phyloP scores from a whole-genome alignment of 2,888 invertebrate species.

The Heliconius sara region DNA sequence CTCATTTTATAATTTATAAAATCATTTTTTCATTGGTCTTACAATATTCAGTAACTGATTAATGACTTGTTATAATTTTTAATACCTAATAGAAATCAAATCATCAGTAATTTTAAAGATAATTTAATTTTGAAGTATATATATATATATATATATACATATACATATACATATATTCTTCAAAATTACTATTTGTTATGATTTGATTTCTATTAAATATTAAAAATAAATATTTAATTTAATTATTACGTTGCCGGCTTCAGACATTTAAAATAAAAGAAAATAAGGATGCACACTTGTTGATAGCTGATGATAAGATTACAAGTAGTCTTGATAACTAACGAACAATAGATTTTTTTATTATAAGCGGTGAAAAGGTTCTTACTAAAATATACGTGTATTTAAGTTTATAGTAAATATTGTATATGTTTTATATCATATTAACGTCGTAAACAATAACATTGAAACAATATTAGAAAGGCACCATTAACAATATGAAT shows the following conservation, averaged over 20 bases:
- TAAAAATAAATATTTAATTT: background rate
- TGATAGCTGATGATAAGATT: constrained; percentile 60
- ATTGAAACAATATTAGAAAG: constrained; percentile 67
- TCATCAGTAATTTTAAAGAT: no score
- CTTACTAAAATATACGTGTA: background rate
- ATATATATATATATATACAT: no score
- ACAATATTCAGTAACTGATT: background rate
- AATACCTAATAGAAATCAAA: no score
- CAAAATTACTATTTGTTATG: background rate
- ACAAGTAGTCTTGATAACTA: constrained; percentile 51
- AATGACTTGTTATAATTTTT: background rate
- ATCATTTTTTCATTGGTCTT: background rate
- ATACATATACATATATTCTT: background rate
- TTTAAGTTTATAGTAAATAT: background rate
- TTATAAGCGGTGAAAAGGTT: constrained; percentile 8
- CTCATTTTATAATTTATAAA: background rate
- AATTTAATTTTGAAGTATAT: no score
- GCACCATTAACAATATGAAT: constrained; percentile 51
- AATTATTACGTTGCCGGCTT: background rate
- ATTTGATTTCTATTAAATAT: background rate
- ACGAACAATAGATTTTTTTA: constrained; percentile 34
- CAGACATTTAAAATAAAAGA: constrained; percentile 14
- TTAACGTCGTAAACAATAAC: constrained; percentile 51
- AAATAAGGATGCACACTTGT: constrained; percentile 45
- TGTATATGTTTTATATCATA: background rate